Evolutionary conservation across 2,797 vertebrate species (phyloP).

Genomic region (Mallotus villosus): DNA sequence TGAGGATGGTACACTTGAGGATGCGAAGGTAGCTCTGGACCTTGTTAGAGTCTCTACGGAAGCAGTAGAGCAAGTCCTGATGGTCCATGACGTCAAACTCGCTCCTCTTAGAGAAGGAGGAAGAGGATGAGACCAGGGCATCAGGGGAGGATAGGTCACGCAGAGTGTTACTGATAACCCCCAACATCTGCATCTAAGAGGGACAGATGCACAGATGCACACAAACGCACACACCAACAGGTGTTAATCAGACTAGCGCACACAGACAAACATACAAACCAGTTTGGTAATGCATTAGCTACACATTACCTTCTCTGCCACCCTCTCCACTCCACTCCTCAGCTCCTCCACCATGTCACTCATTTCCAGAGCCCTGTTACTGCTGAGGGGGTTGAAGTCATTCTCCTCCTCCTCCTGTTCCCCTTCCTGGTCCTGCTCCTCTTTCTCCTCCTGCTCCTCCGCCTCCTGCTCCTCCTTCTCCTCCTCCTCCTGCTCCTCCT

Average conservation of each 20-base stretch:
- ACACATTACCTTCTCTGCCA: conserved; percentile 62
- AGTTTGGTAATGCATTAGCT: no score
- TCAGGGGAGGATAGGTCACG: conserved; percentile 57
- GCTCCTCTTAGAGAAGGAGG: conserved; percentile 51
- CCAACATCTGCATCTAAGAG: conserved; percentile 71
- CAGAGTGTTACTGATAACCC: conserved; percentile 67
- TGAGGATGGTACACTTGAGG: conserved; percentile 72
- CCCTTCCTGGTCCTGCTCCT: no score
- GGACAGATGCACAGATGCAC: neutral
- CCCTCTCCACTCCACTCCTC: conserved; percentile 66
- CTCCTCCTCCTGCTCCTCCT: no score
- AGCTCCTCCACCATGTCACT: conserved; percentile 68
- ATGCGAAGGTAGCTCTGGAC: conserved; percentile 73
- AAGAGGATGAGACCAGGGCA: conserved; percentile 42
- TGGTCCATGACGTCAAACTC: conserved; percentile 60
- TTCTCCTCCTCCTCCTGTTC: no score
- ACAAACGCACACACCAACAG: neutral
- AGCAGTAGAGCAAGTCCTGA: conserved; percentile 74
- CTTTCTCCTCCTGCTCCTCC: neutral
- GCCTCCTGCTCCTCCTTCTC: conserved; percentile 11
- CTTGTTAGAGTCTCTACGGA: conserved; percentile 77
- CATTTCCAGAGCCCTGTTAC: conserved; percentile 69
- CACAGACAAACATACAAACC: neutral
- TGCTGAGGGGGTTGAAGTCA: conserved; percentile 60
- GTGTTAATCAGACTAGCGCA: no score